These are phyloP conservation scores for Eurytoma californica DNA, from an alignment of 2,888 invertebrate genomes.

Conservation along the genomic window DNA sequence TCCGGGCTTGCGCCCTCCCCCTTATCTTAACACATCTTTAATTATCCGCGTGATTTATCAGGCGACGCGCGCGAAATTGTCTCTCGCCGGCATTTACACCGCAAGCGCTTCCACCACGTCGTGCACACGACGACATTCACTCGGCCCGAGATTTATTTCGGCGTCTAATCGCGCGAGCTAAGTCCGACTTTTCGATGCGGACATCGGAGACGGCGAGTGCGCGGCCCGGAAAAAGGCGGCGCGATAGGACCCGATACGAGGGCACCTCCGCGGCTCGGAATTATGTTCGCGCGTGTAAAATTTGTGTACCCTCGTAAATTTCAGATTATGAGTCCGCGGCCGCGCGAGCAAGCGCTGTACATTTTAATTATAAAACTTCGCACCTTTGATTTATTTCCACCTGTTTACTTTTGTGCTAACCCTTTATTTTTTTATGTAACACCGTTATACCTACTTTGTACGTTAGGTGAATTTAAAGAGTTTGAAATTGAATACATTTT, in stretches of 20 bases:
- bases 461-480: no score
- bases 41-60: slow-evolving; percentile 69
- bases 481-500: no score
- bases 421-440: background rate
- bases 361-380: slow-evolving; percentile 43
- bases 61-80: slow-evolving; percentile 59
- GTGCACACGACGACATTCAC: no score
- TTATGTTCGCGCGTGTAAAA: slow-evolving; percentile 37
- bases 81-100: slow-evolving; percentile 47
- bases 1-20: slow-evolving; percentile 51
- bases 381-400: slow-evolving; percentile 31
- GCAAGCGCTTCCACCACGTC: background rate
- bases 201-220: background rate
- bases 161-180: slow-evolving; percentile 28
- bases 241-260: background rate
- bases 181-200: slow-evolving; percentile 25
- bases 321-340: slow-evolving; percentile 4
- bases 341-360: slow-evolving; percentile 22
- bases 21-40: slow-evolving; percentile 69
- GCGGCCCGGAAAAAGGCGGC: background rate
- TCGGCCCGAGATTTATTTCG: slow-evolving; percentile 29
- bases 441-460: background rate
- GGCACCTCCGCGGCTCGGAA: slow-evolving; percentile 18
- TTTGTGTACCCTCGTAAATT: slow-evolving; percentile 45
- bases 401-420: slow-evolving; percentile 26